Percentiles rank a stretch among this genome's conserved stretches.
Conservation (phyloP, 1,140 invertebrate species). For the Magallana gigas region DNA sequence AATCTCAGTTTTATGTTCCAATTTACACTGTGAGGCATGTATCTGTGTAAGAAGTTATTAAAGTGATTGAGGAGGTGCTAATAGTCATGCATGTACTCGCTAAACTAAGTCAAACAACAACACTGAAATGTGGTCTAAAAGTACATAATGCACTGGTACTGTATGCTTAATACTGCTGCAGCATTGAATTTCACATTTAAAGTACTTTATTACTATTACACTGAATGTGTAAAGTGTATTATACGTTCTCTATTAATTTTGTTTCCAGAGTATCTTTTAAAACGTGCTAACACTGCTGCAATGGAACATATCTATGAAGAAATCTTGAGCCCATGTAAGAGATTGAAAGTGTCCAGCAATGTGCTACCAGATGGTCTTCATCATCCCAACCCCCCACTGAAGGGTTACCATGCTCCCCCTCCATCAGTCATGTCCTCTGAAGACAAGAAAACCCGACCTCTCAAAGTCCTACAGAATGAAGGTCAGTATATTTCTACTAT, state of each 20-base stretch:
- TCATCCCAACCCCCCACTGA: background rate
- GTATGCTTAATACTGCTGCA: too few relatives aligned
- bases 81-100: background rate
- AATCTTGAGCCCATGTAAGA: constrained; percentile 48
- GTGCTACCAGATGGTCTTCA: background rate
- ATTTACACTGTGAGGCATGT: constrained; percentile 25
- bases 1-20: background rate
- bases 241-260: background rate
- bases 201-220: too few relatives aligned
- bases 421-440: background rate
- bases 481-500: constrained; percentile 32
- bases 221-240: background rate
- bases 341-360: constrained; percentile 39
- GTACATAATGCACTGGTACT: too few relatives aligned
- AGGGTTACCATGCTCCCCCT: constrained; percentile 5
- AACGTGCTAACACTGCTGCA: background rate
- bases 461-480: constrained; percentile 51
- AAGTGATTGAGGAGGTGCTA: constrained; percentile 31
- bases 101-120: background rate
- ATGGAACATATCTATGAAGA: constrained; percentile 51
- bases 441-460: constrained; percentile 14
- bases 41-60: background rate
- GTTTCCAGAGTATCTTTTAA: constrained; percentile 11
- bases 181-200: too few relatives aligned
- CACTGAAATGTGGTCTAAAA: too few relatives aligned